These are phyloP conservation scores for Helarctos malayanus DNA, from an alignment of 2,797 vertebrate species.

Conservation along the genomic window DNA sequence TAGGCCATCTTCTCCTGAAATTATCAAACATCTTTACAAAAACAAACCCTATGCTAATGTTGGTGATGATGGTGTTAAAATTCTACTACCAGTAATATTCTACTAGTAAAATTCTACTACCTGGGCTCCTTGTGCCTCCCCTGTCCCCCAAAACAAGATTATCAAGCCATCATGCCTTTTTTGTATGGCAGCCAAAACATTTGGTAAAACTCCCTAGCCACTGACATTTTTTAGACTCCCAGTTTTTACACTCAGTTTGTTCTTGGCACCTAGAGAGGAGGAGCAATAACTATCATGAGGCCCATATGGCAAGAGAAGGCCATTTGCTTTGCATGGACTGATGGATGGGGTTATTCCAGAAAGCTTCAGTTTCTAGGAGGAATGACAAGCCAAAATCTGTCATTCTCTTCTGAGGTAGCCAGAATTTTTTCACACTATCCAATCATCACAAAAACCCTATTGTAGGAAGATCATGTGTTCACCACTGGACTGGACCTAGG, in stretches of 20 bases:
- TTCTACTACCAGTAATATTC: background rate
- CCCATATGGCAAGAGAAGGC: background rate
- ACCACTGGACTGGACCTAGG: background rate
- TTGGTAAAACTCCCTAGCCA: background rate
- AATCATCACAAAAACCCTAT: background rate
- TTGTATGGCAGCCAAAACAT: background rate
- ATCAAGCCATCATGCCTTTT: background rate
- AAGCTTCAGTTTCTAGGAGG: slow-evolving; percentile 33
- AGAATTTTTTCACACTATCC: background rate
- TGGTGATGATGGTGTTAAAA: background rate
- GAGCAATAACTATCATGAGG: slow-evolving; percentile 46
- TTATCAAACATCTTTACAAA: slow-evolving; percentile 21
- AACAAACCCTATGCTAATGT: background rate
- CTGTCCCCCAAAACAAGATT: background rate
- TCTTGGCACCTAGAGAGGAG: slow-evolving; percentile 49
- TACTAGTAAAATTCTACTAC: background rate
- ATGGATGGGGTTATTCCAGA: slow-evolving; percentile 23
- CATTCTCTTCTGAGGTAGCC: background rate
- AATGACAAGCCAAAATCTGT: background rate
- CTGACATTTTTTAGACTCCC: slow-evolving; percentile 33
- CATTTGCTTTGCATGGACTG: background rate
- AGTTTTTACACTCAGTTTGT: slow-evolving; percentile 49
- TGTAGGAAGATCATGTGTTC: background rate
- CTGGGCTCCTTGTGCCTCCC: background rate
- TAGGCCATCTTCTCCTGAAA: background rate